Evolutionary conservation across 92 coral and sea anemone genomes (phyloP).

Genomic region (Desmophyllum pertusum): DNA sequence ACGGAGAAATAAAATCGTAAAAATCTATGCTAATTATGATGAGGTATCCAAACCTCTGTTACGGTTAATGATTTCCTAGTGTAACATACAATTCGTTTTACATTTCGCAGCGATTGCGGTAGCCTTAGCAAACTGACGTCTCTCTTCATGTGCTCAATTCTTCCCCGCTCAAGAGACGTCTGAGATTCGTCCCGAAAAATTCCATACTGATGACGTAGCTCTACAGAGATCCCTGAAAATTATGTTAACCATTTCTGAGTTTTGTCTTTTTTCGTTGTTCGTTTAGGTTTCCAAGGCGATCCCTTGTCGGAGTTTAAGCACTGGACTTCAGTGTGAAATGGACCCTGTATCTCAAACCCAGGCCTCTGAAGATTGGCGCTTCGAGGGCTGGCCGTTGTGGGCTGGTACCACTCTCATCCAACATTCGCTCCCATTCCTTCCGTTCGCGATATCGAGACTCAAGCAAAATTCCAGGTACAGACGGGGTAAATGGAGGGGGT

Average conservation of each 20-base stretch:
- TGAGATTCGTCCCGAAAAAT: neutral
- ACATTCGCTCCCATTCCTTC: constrained; percentile 91
- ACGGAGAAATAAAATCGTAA: no score
- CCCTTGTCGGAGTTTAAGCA: constrained; percentile 81
- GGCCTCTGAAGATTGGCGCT: constrained; percentile 83
- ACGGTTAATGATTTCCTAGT: no score
- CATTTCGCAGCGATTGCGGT: no score
- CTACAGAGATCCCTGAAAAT: neutral
- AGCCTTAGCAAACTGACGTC: no score
- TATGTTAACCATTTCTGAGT: neutral
- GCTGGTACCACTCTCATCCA: constrained; percentile 95
- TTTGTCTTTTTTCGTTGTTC: neutral
- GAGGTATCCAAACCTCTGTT: no score
- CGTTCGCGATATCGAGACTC: constrained; percentile 85
- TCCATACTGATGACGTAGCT: neutral
- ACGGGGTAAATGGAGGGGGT: no score
- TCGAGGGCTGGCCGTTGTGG: constrained; percentile 81
- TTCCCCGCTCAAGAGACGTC: neutral
- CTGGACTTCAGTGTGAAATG: constrained; percentile 93
- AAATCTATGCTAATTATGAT: no score
- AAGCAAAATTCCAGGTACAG: constrained; percentile 88
- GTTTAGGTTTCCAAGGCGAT: constrained; percentile 75
- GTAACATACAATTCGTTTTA: no score
- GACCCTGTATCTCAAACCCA: constrained; percentile 95
- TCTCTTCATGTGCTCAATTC: no score